Percentiles rank a stretch among this genome's conserved stretches.
Evolutionary conservation across 37 sponge, comb jelly and placozoan species (phyloP).

Genomic region (Crambe crambe): DNA sequence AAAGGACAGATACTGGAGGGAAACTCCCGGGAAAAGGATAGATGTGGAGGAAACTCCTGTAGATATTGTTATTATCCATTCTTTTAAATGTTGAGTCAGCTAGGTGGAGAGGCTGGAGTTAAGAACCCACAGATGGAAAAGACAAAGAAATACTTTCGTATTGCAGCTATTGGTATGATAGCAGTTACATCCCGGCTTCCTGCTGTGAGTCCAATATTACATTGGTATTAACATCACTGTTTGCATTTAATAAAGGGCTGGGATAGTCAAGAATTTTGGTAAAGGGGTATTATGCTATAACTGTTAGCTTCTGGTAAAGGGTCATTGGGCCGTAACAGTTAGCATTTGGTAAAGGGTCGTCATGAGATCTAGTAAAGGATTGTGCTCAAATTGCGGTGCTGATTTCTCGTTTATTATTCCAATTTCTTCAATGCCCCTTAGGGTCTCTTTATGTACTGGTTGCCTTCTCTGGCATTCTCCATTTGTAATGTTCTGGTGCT

Average conservation of each 20-base stretch:
- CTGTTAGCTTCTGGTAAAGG: too few relatives aligned
- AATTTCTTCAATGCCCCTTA: constrained; percentile 6
- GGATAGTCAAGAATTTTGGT: background rate
- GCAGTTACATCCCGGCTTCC: constrained; percentile 75
- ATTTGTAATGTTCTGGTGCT: constrained; percentile 65
- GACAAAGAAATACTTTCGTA: constrained; percentile 63
- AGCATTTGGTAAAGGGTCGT: background rate
- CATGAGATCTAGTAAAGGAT: too few relatives aligned
- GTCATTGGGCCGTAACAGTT: background rate
- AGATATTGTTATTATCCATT: background rate
- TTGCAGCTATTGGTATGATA: constrained; percentile 59
- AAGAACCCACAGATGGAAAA: constrained; percentile 68
- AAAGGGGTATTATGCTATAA: background rate
- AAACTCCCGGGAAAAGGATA: too few relatives aligned
- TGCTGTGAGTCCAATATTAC: constrained; percentile 63
- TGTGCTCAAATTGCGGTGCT: too few relatives aligned
- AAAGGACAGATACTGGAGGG: background rate
- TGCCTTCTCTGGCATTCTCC: constrained; percentile 47
- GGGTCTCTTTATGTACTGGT: constrained; percentile 89
- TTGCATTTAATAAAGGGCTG: background rate
- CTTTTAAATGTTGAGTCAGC: constrained; percentile 22
- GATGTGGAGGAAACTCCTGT: background rate
- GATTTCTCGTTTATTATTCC: too few relatives aligned
- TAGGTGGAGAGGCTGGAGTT: constrained; percentile 86
- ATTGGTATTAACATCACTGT: background rate